A percentile compares a stretch with the other conserved stretches of the same genome.
These are phyloP conservation scores for Morpho achilles DNA, from an alignment of 2,888 invertebrate species.

Conservation along the genomic window DNA sequence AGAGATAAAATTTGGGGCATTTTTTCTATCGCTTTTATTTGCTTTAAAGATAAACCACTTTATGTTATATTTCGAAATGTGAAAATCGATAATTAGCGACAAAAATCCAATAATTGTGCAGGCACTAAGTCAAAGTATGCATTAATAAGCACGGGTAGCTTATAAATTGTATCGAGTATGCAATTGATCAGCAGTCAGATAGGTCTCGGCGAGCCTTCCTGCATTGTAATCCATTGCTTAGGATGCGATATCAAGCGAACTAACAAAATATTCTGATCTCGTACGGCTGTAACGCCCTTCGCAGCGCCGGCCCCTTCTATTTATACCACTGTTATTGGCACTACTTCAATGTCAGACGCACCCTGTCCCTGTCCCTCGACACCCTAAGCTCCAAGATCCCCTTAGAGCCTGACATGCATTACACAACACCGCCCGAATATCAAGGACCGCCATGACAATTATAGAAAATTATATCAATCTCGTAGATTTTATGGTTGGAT, in stretches of 20 bases:
- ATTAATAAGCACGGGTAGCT: slow-evolving; percentile 42
- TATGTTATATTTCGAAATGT: no score
- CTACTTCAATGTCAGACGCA: slow-evolving; percentile 81
- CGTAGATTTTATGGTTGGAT: slow-evolving; percentile 67
- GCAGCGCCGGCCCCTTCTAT: slow-evolving; percentile 67
- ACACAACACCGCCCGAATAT: slow-evolving; percentile 67
- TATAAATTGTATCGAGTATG: slow-evolving; percentile 55
- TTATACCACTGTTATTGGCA: slow-evolving; percentile 80
- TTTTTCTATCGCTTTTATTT: no score
- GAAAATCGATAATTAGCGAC: not conserved
- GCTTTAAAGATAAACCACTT: no score
- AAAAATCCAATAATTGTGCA: slow-evolving; percentile 15
- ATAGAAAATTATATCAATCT: slow-evolving; percentile 74
- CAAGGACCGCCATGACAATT: slow-evolving; percentile 45
- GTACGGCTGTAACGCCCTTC: slow-evolving; percentile 74
- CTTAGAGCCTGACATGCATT: slow-evolving; percentile 64
- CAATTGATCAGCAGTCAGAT: slow-evolving; percentile 60
- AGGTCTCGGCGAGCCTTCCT: slow-evolving; percentile 59
- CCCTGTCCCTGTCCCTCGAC: slow-evolving; percentile 63
- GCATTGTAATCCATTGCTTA: slow-evolving; percentile 77
- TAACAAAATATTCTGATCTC: slow-evolving; percentile 77
- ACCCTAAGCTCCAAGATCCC: slow-evolving; percentile 56
- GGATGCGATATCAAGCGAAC: slow-evolving; percentile 50
- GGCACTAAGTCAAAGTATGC: slow-evolving; percentile 19
- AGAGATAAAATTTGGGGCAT: no score